A percentile compares a stretch with the other conserved stretches of the same genome.
These are phyloP conservation scores for Drosophila auraria DNA, from an alignment of 1,140 invertebrate genomes.

Conservation along the genomic window DNA sequence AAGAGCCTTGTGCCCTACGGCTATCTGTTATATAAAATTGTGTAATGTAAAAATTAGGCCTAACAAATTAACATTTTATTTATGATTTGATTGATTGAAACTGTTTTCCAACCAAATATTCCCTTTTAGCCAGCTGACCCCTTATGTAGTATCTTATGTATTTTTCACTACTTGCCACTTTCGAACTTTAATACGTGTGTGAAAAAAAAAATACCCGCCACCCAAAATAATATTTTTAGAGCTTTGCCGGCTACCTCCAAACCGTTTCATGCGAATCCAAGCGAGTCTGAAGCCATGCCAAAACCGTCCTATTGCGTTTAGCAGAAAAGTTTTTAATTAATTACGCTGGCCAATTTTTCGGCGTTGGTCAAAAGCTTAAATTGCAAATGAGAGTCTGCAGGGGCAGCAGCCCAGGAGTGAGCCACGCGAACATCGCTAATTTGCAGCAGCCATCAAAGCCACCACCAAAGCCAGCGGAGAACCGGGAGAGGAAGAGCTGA, in stretches of 20 bases:
- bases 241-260: constrained; percentile 17
- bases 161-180: background rate
- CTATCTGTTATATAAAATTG: background rate
- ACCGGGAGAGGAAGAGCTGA: background rate
- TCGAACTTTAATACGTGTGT: constrained; percentile 8
- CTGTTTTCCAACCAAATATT: background rate
- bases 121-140: background rate
- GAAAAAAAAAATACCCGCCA: constrained; percentile 23
- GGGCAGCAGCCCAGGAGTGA: constrained; percentile 6
- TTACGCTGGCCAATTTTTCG: constrained; percentile 66
- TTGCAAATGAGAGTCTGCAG: constrained; percentile 51
- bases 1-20: no score
- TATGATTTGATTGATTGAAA: constrained; percentile 12
- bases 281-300: constrained; percentile 7
- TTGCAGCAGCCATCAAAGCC: constrained; percentile 39
- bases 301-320: constrained; percentile 36
- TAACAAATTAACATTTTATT: background rate
- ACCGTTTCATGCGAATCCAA: constrained; percentile 4
- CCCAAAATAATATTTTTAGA: constrained; percentile 59
- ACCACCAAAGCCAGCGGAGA: background rate
- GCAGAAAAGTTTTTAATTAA: constrained; percentile 77
- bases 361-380: constrained; percentile 40
- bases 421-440: constrained; percentile 69
- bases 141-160: background rate
- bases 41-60: background rate